A percentile compares a stretch with the other conserved stretches of the same genome.
phyloP scores from a whole-genome alignment of 2,797 vertebrate species.

The Falco biarmicus region DNA sequence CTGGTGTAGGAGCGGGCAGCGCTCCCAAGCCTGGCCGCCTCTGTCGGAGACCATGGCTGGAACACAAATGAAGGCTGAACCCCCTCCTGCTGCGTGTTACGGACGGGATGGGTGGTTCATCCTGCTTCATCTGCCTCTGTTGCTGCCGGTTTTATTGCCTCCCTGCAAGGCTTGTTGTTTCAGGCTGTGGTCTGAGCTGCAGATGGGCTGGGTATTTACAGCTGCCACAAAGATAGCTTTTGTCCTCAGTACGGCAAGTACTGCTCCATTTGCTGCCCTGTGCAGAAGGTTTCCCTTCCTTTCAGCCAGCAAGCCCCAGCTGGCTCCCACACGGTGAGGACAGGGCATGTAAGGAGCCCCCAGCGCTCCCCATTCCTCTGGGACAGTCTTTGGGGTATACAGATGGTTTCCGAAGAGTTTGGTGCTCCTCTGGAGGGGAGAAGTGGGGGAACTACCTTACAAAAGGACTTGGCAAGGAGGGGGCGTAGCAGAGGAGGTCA shows the following conservation, averaged over 20 bases:
- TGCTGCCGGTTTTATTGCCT: not conserved
- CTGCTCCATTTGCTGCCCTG: not conserved
- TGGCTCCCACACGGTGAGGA: rapidly evolving
- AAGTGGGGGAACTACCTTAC: not conserved
- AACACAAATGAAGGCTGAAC: not conserved
- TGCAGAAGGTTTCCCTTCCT: not conserved
- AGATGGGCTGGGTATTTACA: not conserved
- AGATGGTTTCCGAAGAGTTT: not conserved
- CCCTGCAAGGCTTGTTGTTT: not conserved
- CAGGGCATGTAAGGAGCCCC: rapidly evolving
- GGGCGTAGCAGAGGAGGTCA: not conserved
- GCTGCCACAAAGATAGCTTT: not conserved
- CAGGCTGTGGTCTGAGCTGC: not conserved
- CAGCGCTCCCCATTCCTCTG: not conserved
- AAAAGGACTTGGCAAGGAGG: not conserved
- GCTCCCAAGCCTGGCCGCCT: rapidly evolving
- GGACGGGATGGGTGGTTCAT: rapidly evolving
- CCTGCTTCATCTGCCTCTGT: not conserved
- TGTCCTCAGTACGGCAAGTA: not conserved
- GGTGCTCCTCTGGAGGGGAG: rapidly evolving
- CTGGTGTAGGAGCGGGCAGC: not conserved
- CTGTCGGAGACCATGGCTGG: not conserved
- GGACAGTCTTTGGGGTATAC: not conserved
- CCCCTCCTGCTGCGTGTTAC: not conserved
- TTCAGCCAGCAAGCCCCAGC: not conserved